Evolutionary conservation across 2,888 invertebrate genomes (phyloP), one percentile per base, ranked within the genome.

Genomic region (Ferrisia virgata): DNA sequence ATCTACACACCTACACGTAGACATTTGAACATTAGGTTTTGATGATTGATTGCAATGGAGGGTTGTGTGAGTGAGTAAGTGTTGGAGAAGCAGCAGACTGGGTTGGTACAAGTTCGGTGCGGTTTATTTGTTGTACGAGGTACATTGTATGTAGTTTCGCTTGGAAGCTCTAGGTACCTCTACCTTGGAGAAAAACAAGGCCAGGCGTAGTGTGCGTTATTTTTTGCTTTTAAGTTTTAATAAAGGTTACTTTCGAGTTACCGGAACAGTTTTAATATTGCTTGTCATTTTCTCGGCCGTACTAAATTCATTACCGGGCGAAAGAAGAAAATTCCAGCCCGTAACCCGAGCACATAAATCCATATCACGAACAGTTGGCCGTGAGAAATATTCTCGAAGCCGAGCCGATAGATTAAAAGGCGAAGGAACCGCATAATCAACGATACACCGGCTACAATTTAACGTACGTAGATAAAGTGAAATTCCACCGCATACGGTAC

Each of bases 171-270:
- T 40, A 40, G 40, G 6, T 53, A 22, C 13, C 2, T 9, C n/a
- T 3, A 43, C 18, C 3, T 3, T n/a, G n/a, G 47, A 47, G 22
- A 53, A 8, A 53, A 22, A 53, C 5, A 36, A 22, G 13, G 28
- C 25, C 13, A 64, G 25, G 3, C 64, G 11, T 28, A 28, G 53
- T 43, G 15, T 53, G 13, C 53, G 53, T 5, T 64, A 64, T 64
- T 64, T 64, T 64, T 64, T 64, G 64, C 64, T 64, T 64, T 64
- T 64, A 64, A 28, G 64, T 64, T 64, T 64, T 64, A 64, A 64
- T 64, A 64, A 64, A 64, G 64, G 64, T 64, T 53, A 53, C 53
- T 53, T 53, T 64, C 64, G 28, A 64, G 64, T 64, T 64, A 64
- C 64, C 64, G 64, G 15, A 64, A 64, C 64, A 28, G 64, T 64